Evolutionary conservation across 1,140 invertebrate genomes (phyloP), one percentile per base, ranked within the genome.

Genomic region (Macrostomum lignano): DNA sequence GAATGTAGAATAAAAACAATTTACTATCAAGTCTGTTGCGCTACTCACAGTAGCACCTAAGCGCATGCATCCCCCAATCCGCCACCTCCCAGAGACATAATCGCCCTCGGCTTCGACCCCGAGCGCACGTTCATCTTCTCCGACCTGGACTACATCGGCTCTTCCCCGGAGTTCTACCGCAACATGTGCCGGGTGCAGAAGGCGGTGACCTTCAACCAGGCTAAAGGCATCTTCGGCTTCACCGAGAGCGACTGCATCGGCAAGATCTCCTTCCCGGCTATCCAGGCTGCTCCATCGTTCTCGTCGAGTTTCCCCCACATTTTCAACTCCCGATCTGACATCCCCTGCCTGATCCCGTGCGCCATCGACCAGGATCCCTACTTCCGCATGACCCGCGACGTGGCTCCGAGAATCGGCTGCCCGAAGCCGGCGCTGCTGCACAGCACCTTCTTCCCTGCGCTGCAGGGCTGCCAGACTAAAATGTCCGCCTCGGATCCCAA

Each of bases 341-440:
- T 81, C 33, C 73, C 73, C 3, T 91, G 81, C 48, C 61, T 98
- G 1, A 88, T 98, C 40, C 88, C 88, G 0, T 96, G 86, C 61
- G 91, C 82, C 19, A 96, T 98, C 46, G 91, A 98, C 66, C 91
- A 98, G 66, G 88, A 96, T 61, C 88, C 88, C 0, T 96, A 94
- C 56, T 96, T 98, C 56, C 66, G 88, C 35, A 91, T 98, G 84
- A 84, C 81, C 0, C 65, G 88, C 37, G 88, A 98, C 60, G 79
- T 93, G 13, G 77, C 84, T 0, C 82, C 84, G 1, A 68, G 69
- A 36, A 58, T 96, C 9, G 74, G 72, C 14, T 70, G 66, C 47
- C 68, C 67, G 0, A 96, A 96, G 52, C 91, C 88, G n/a, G 73
- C 84, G 1, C 53, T 96, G 1, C 49, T 98, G 0, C 86, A 93